Conservation (phyloP, 2,888 invertebrate genomes). For the Allolobophora icterica region DNA sequence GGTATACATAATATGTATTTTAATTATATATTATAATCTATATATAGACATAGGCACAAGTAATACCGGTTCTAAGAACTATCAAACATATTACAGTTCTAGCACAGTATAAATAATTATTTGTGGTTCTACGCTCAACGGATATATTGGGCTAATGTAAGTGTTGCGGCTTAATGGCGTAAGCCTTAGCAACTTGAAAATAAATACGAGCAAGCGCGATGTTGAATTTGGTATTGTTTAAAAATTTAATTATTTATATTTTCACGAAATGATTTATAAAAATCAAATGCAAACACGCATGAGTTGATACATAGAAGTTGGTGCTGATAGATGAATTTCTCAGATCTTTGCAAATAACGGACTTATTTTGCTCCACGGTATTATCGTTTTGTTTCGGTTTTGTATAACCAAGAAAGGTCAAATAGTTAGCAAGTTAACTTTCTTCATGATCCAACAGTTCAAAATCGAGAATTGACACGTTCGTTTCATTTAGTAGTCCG, state of each 20-base stretch:
- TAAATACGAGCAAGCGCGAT: neutral
- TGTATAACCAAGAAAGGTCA: neutral
- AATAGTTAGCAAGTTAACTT: neutral
- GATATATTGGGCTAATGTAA: neutral
- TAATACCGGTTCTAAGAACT: too few relatives aligned
- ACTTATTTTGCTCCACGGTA: neutral
- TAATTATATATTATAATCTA: too few relatives aligned
- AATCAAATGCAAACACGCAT: neutral
- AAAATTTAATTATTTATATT: neutral
- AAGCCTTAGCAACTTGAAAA: neutral
- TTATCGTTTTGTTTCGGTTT: neutral
- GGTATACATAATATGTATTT: too few relatives aligned
- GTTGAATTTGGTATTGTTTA: constrained; percentile 3
- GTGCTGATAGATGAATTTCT: neutral
- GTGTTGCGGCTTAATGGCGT: neutral
- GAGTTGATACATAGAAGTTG: neutral
- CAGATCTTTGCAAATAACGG: neutral
- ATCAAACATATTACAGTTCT: too few relatives aligned
- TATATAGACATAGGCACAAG: too few relatives aligned
- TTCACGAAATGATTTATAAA: neutral
- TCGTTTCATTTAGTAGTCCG: neutral
- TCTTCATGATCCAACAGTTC: neutral
- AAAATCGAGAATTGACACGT: neutral
- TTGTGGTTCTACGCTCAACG: too few relatives aligned
- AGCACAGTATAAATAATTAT: too few relatives aligned